A percentile compares a stretch with the other conserved stretches of the same genome.
These are phyloP conservation scores for Paralvinella palmiformis DNA, from an alignment of 1,140 invertebrate genomes.

Conservation along the genomic window DNA sequence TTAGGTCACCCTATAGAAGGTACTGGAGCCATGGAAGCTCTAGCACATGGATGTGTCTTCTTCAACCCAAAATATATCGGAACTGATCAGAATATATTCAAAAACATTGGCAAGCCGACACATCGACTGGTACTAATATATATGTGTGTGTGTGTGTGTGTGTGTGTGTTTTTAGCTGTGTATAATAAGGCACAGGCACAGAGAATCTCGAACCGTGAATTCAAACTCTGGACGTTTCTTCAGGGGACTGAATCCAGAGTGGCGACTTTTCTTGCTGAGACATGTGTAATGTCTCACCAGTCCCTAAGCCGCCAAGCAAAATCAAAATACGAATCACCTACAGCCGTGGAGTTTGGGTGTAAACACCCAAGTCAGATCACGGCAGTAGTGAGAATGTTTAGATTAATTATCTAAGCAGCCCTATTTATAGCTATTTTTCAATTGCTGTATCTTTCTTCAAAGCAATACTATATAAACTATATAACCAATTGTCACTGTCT, in stretches of 20 bases:
- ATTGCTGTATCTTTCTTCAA: no score
- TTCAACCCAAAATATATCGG: slow-evolving; percentile 12
- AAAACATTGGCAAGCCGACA: slow-evolving; percentile 14
- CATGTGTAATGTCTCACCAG: neutral
- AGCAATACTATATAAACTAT: no score
- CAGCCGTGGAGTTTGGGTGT: neutral
- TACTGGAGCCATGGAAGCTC: slow-evolving; percentile 11
- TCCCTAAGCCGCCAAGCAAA: neutral
- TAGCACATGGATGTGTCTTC: slow-evolving; percentile 18
- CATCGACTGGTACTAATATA: slow-evolving; percentile 10
- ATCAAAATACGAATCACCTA: neutral
- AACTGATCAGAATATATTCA: neutral
- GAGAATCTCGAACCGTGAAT: neutral
- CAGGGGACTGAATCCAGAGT: neutral
- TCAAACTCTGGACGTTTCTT: neutral
- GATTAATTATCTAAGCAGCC: no score
- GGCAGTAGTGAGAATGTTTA: no score
- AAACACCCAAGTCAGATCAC: no score
- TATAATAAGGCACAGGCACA: neutral
- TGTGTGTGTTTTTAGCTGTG: neutral
- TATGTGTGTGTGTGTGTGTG: neutral
- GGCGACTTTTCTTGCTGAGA: neutral
- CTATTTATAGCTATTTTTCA: no score
- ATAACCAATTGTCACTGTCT: no score
- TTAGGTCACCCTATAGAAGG: slow-evolving; percentile 17